Base-by-base conservation (phyloP, 2,797 vertebrate genomes). In the Hypotaenidia philippensis region DNA sequence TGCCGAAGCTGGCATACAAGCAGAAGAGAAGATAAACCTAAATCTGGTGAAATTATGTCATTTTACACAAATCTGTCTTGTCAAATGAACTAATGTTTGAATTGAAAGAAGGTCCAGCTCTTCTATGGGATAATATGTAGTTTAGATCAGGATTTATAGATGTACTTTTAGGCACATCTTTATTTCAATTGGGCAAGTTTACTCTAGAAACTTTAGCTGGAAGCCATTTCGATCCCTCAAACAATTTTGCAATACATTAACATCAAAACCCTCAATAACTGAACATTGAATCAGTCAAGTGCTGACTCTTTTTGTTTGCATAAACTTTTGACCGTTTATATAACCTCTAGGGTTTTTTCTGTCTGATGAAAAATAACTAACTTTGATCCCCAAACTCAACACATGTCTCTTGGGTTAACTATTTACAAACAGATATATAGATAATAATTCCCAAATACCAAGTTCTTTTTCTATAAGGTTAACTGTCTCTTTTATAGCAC, bases 271-370 rank as follows among this genome's bases (percentile, higher is more conserved):
- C 53, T 36, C 61, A 81, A 84, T 94, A 94, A 77, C 40, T 61
- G 65, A 89, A 79, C 68, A 56, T 19, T 72, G 25, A 74, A 70
- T 65, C 65, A 45, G 22, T 57, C 72, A 91, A 87, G 41, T 80
- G 77, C 81, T 95, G 93, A 92, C 83, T 91, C 60, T 81, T 79
- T 69, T 38, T 93, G 72, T 96, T 98, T 96, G 94, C 31, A 5
- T 93, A 97, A 97, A 55, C 97, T 94, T 57, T 27, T 74, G 89
- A 47, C 38, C 41, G 40, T 97, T 97, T 97, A 89, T 88, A 92
- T 98, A 97, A 98, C 97, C 97, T 97, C 94, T 90, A 68, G 82
- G 25, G 10, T 53, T 3, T 89, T 93, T 84, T 85, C 86, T 41
- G 18, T 74, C 87, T 53, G 36, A 84, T 77, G 75, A 76, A 86